Conservation (phyloP, 2,888 invertebrate species). For the Pterobdella sp. region DNA sequence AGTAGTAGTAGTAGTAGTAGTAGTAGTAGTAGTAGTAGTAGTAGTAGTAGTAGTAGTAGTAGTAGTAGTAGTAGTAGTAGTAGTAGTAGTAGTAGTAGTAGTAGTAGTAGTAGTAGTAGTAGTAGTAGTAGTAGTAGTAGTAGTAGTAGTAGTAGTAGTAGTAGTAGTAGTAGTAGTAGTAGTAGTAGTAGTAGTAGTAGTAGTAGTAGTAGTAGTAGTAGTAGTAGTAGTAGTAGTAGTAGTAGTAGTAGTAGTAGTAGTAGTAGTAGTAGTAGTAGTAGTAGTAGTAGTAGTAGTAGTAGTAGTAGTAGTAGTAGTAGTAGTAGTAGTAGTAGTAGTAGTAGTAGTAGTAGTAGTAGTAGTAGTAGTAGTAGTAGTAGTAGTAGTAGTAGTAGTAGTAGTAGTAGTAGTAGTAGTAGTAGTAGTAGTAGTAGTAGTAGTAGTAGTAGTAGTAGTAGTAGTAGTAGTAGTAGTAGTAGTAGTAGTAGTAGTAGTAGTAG, state of each 20-base stretch:
- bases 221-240: neutral
- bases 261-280: neutral
- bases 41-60: too few species aligned
- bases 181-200: conserved; percentile 30
- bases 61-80: conserved; percentile 29
- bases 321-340: conserved; percentile 19
- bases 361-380: conserved; percentile 3
- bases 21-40: too few species aligned
- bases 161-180: conserved; percentile 33
- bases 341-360: conserved; percentile 15
- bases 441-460: neutral
- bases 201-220: conserved; percentile 1
- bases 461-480: conserved; percentile 16
- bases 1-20: too few species aligned
- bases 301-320: conserved; percentile 20
- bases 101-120: conserved; percentile 34
- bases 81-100: conserved; percentile 33
- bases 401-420: conserved; percentile 9
- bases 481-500: conserved; percentile 7
- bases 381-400: conserved; percentile 12
- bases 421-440: conserved; percentile 10
- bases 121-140: conserved; percentile 33
- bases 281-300: conserved; percentile 20
- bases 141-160: conserved; percentile 32
- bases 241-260: neutral